Base-by-base conservation (phyloP, 2,113 vertebrate genomes). In the Bos indicus region DNA sequence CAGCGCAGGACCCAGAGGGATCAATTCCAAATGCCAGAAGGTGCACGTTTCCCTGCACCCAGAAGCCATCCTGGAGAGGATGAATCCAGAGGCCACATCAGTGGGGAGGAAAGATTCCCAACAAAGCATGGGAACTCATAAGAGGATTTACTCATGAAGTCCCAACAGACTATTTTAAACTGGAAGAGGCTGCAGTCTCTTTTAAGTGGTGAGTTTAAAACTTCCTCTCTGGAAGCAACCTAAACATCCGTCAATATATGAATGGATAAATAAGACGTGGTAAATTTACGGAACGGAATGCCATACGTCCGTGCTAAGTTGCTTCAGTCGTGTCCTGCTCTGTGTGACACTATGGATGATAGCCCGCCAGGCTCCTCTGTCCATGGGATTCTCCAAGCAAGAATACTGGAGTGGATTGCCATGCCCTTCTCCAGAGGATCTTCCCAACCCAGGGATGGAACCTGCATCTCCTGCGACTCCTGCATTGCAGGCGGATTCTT, bases 391-490 rank as follows among this genome's bases (percentile, higher is more conserved):
- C 19, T 71, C n/a, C n/a, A 40, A n/a, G n/a, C n/a, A 71, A 71
- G n/a, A 71, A 71, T 23, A 71, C 10, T 71, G 10, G 67, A 40
- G 17, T 40, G n/a, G 19, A 1, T 40, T 71, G 67, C n/a, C 64
- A 71, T 40, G n/a, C 19, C 19, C n/a, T 71, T 9, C 67, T 71
- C n/a, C 19, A 71, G 19, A 11, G 67, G 67, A 71, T 71, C n/a
- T 23, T 74, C 21, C 36, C 67, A 13, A 74, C 10, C 67, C 36
- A 74, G 67, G 67, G 21, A 74, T 71, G n/a, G 67, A 71, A 71
- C 9, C 19, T 71, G n/a, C 19, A 40, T 40, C 67, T 40, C 19
- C 9, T 40, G n/a, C 0, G 2, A 40, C n/a, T 71, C n/a, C 17
- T 71, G n/a, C 19, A 11, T 40, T 40, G 10, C 67, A 40, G n/a